phyloP scores from a whole-genome alignment of 2,888 invertebrate species.

The Drosophila koepferae region DNA sequence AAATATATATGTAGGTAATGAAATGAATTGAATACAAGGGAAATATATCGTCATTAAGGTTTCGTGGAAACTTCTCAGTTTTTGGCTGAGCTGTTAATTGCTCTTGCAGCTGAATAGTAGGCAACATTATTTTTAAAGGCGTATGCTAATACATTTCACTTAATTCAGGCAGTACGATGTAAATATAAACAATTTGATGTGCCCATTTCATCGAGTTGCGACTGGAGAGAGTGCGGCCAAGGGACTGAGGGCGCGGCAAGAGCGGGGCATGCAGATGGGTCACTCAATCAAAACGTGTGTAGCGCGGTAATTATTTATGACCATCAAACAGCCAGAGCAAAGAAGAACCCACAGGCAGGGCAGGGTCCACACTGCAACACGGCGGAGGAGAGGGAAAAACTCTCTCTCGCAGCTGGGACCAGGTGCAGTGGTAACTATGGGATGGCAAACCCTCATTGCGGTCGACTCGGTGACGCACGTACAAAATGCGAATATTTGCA shows the following conservation, averaged over 20 bases:
- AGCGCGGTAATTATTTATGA: constrained; percentile 62
- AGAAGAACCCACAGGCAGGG: constrained; percentile 42
- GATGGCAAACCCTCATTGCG: constrained; percentile 38
- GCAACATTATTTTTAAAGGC: constrained; percentile 34
- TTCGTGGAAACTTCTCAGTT: background rate
- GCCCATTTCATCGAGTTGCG: constrained; percentile 64
- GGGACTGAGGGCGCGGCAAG: background rate
- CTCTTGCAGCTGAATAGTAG: constrained; percentile 8
- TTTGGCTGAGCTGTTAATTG: too few relatives aligned
- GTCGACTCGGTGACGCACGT: constrained; percentile 78
- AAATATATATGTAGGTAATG: too few relatives aligned
- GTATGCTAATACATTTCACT: constrained; percentile 19
- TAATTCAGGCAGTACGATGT: background rate
- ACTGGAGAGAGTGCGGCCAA: background rate
- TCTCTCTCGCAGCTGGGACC: constrained; percentile 5
- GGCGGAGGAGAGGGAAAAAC: background rate
- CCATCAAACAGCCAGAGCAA: constrained; percentile 65
- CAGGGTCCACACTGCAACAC: constrained; percentile 15
- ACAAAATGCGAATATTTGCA: constrained; percentile 68
- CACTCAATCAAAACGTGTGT: constrained; percentile 53
- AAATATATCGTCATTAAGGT: background rate
- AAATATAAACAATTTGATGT: constrained; percentile 36
- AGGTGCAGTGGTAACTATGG: constrained; percentile 14
- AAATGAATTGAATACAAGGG: background rate
- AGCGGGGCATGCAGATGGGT: constrained; percentile 11